Base-by-base conservation (phyloP, 35 echinoderm and acorn worm species). In the Apostichopus californicus region DNA sequence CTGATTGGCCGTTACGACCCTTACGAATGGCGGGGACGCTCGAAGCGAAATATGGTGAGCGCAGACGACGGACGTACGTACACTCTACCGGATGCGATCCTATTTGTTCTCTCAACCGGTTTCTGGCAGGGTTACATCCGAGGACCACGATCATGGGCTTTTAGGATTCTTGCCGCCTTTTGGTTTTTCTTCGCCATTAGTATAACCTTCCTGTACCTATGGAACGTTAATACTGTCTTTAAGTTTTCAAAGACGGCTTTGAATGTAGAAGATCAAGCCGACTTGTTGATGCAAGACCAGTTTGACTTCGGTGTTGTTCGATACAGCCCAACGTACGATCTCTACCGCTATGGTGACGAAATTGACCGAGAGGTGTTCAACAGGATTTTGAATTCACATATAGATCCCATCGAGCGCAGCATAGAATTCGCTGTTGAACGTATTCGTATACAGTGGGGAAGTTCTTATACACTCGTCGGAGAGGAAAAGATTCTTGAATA, bases 141-240 rank as follows among this genome's bases (percentile, higher is more conserved):
- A 54, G 92, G 93, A 0, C 97, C 97, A 1, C 68, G 78, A 46
- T 99, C 97, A 2, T 73, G 77, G 66, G 28, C 95, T 12, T 87
- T 93, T 55, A 64, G 95, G 1, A 79, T 95, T n/a, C 22, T 96
- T 14, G 64, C 91, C 2, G 90, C 87, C 55, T 93, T 96, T 26
- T 98, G 97, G 95, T 96, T 94, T 52, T 86, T 81, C 15, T 99
- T 94, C 87, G 77, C 81, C 6, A 28, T 99, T 5, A 54, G 90
- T 25, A 89, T 91, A 55, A 77, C 96, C 3, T 95, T 94, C 75
- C 57, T 94, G 61, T 99, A 96, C 84, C 86, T 93, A 18, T 80
- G 70, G 17, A 99, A 95, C 78, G 78, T 99, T 53, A 58, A 87
- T 10, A 34, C 88, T 21, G 94, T 95, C 83, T 72, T 96, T 13